A percentile compares a stretch with the other conserved stretches of the same genome.
Conservation (phyloP, 1,140 invertebrate genomes). For the Saccostrea cuccullata region DNA sequence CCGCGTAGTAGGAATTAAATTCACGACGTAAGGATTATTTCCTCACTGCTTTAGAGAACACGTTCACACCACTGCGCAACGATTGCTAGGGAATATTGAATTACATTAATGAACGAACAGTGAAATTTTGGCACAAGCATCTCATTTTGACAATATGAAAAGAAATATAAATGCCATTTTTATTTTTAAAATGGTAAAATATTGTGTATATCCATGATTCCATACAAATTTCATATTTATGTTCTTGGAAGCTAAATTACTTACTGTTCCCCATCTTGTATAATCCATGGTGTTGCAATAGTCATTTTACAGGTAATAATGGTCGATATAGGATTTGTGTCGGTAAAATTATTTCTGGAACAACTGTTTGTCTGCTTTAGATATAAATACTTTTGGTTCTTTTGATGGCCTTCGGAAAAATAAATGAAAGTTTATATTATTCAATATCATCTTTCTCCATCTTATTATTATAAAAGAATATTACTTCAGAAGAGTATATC, state of each 20-base stretch:
- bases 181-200: no score
- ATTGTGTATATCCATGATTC: not conserved
- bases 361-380: not conserved
- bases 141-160: no score
- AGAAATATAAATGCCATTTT: no score
- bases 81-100: no score
- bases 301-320: not conserved
- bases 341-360: not conserved
- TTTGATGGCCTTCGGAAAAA: not conserved
- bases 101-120: no score
- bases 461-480: not conserved
- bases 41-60: no score
- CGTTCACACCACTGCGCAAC: no score
- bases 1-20: no score
- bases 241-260: not conserved
- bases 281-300: not conserved
- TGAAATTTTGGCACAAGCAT: no score
- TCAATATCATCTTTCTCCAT: not conserved
- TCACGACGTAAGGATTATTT: no score
- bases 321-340: not conserved
- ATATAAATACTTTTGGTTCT: not conserved
- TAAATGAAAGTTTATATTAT: not conserved
- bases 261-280: conserved; percentile 28
- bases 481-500: not conserved
- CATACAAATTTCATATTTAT: not conserved